phyloP scores from a whole-genome alignment of 2,797 vertebrate species.

The Acrocephalus scirpaceus region DNA sequence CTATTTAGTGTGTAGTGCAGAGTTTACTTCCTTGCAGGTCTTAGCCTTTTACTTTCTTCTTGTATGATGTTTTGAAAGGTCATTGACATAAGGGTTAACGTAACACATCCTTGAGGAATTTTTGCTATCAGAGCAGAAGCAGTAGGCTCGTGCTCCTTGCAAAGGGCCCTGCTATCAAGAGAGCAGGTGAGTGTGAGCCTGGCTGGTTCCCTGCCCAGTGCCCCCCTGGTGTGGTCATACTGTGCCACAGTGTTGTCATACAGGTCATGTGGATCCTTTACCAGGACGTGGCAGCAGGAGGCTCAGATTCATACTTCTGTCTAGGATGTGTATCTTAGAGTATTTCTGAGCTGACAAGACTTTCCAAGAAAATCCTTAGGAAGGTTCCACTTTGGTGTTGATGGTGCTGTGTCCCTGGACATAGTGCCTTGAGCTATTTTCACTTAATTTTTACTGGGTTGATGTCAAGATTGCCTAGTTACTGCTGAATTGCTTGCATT shows the following conservation, averaged over 20 bases:
- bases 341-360: not conserved
- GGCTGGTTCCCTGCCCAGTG: not conserved
- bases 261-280: not conserved
- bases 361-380: not conserved
- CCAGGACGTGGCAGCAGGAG: not conserved
- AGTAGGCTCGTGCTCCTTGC: not conserved
- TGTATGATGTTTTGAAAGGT: not conserved
- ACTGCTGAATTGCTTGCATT: not conserved
- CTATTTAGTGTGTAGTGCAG: not conserved
- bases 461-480: not conserved
- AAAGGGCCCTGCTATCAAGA: not conserved
- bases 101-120: not conserved
- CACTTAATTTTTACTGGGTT: not conserved
- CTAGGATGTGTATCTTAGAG: not conserved
- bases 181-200: not conserved
- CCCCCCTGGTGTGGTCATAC: not conserved
- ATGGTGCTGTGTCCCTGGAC: accelerated
- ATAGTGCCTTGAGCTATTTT: not conserved
- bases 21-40: not conserved
- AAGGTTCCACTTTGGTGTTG: not conserved
- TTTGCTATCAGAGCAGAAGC: not conserved
- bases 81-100: not conserved
- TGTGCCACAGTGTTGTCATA: not conserved
- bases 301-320: not conserved
- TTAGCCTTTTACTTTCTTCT: not conserved